Percentiles rank a stretch among this genome's conserved stretches.
Conservation (phyloP, 2,888 invertebrate genomes). For the Hyppa rectilinea region DNA sequence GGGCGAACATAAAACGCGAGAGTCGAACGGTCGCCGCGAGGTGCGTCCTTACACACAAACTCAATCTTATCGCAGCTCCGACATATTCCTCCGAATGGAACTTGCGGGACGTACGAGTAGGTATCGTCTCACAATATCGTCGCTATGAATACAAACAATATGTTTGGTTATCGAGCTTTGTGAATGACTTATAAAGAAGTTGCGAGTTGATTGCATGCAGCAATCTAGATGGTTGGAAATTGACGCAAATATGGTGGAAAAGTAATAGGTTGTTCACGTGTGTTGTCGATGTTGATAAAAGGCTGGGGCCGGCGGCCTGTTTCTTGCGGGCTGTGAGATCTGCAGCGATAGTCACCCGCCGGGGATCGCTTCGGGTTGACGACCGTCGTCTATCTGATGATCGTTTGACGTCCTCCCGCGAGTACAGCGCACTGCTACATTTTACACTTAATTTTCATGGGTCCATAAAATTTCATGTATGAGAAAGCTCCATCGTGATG, state of each 20-base stretch:
- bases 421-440: slow-evolving; percentile 49
- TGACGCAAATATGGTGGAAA: slow-evolving; percentile 48
- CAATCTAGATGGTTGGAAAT: slow-evolving; percentile 60
- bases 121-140: slow-evolving; percentile 40
- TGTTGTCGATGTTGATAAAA: slow-evolving; percentile 39
- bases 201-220: slow-evolving; percentile 57
- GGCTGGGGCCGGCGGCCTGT: slow-evolving; percentile 39
- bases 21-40: slow-evolving; percentile 77
- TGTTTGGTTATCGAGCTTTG: slow-evolving; percentile 56
- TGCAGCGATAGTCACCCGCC: slow-evolving; percentile 66
- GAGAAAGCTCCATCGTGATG: slow-evolving; percentile 2
- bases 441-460: slow-evolving; percentile 59
- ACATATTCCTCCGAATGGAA: slow-evolving; percentile 42
- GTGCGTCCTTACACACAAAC: slow-evolving; percentile 76
- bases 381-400: slow-evolving; percentile 72
- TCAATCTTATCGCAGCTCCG: slow-evolving; percentile 75
- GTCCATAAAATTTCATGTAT: slow-evolving; percentile 49
- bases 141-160: slow-evolving; percentile 65
- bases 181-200: slow-evolving; percentile 61
- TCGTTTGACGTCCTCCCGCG: slow-evolving; percentile 51
- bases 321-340: slow-evolving; percentile 61
- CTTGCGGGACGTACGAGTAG: slow-evolving; percentile 12
- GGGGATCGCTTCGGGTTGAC: slow-evolving; percentile 71
- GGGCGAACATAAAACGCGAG: slow-evolving; percentile 71
- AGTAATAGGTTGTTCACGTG: slow-evolving; percentile 58